Evolutionary conservation across 2,888 invertebrate genomes (phyloP).

Genomic region (Drosophila gaucha): DNA sequence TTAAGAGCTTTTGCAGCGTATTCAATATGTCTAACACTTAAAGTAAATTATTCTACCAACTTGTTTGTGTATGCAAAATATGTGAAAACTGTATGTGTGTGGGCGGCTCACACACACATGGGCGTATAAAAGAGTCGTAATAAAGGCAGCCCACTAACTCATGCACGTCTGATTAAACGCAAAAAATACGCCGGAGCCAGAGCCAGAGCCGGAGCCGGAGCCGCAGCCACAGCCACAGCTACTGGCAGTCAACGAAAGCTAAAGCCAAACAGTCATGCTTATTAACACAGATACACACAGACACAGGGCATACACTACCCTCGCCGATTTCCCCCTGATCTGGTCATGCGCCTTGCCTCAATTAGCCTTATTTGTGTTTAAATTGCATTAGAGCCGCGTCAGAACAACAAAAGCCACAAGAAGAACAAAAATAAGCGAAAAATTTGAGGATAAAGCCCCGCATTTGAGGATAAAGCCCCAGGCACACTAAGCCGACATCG

Average conservation of each 20-base stretch:
- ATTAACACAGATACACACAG: constrained; percentile 58
- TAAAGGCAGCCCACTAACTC: constrained; percentile 59
- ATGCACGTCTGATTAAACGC: constrained; percentile 71
- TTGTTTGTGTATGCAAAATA: constrained; percentile 21
- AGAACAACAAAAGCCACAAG: constrained; percentile 37
- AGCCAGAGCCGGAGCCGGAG: constrained; percentile 9
- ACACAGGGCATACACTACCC: constrained; percentile 22
- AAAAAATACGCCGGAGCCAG: constrained; percentile 48
- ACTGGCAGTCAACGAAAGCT: constrained; percentile 54
- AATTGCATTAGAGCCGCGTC: constrained; percentile 63
- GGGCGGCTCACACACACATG: constrained; percentile 20
- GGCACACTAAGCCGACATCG: constrained; percentile 50
- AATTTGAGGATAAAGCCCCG: constrained; percentile 39
- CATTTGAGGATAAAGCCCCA: constrained; percentile 34
- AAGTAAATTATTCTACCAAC: neutral
- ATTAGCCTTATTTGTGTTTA: constrained; percentile 76
- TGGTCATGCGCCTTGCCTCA: constrained; percentile 44
- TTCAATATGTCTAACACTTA: constrained; percentile 1
- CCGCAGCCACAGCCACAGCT: constrained; percentile 17
- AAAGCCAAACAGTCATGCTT: constrained; percentile 71
- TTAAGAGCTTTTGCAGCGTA: constrained; percentile 4
- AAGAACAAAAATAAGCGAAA: constrained; percentile 9
- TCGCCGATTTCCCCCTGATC: neutral
- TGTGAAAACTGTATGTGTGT: constrained; percentile 12
- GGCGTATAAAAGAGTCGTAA: constrained; percentile 40